Percentiles rank a stretch among this genome's conserved stretches.
Evolutionary conservation across 2,797 vertebrate genomes (phyloP).

Genomic region (Staurois parvus): DNA sequence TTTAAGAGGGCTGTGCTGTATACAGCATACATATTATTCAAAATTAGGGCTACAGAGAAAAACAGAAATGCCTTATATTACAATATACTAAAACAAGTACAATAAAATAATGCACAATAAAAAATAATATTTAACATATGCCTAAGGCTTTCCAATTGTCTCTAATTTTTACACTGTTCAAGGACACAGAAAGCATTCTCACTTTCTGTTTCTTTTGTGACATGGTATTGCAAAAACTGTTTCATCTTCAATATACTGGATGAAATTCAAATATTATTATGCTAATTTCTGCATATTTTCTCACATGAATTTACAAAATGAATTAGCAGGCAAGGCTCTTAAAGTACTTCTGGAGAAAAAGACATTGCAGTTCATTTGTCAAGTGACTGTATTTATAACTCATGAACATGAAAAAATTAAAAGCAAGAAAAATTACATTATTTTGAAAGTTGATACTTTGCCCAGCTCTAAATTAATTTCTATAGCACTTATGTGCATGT

Average conservation of each 20-base stretch:
- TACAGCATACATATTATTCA: neutral
- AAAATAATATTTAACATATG: neutral
- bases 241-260: neutral
- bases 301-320: slow-evolving; percentile 21
- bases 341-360: slow-evolving; percentile 6
- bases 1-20: no score
- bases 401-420: neutral
- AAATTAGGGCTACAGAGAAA: neutral
- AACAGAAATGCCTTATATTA: neutral
- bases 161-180: neutral
- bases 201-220: neutral
- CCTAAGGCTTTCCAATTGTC: neutral
- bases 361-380: slow-evolving; percentile 22
- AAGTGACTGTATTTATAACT: neutral
- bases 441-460: neutral
- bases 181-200: neutral
- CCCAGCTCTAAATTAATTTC: no score
- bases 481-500: neutral
- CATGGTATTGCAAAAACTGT: neutral
- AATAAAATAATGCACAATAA: neutral
- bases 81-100: neutral
- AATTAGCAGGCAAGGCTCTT: slow-evolving; percentile 24
- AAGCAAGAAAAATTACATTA: neutral
- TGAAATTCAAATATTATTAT: slow-evolving; percentile 2
- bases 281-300: slow-evolving; percentile 9